phyloP scores from a whole-genome alignment of 2,888 invertebrate genomes.

The Gisinianus flammeolus region DNA sequence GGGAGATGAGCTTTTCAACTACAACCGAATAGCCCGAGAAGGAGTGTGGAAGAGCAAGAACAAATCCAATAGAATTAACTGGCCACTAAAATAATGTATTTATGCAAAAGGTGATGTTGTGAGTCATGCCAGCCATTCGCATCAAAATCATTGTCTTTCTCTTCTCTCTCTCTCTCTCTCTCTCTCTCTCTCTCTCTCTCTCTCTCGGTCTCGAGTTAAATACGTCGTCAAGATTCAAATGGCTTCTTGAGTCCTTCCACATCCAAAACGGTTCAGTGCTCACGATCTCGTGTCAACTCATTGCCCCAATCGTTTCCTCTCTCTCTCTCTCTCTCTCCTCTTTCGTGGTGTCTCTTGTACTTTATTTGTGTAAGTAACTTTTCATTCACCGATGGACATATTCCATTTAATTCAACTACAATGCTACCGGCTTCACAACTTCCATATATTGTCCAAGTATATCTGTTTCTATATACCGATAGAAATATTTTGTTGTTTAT shows the following conservation, averaged over 20 bases:
- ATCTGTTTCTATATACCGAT: too few relatives aligned
- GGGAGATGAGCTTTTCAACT: background rate
- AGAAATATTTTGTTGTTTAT: too few relatives aligned
- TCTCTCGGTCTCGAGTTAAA: slow-evolving; percentile 37
- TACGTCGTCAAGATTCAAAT: slow-evolving; percentile 49
- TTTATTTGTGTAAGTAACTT: too few relatives aligned
- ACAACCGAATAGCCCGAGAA: background rate
- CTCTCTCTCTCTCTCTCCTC: slow-evolving; percentile 11
- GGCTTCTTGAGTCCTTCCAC: slow-evolving; percentile 30
- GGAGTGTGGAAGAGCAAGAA: background rate
- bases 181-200: too few relatives aligned
- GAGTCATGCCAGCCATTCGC: slow-evolving; percentile 38
- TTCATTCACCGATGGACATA: too few relatives aligned
- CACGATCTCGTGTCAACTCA: slow-evolving; percentile 14
- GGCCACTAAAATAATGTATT: slow-evolving; percentile 40
- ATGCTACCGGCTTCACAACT: too few relatives aligned
- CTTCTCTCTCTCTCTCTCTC: too few relatives aligned
- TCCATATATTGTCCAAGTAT: too few relatives aligned
- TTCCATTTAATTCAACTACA: too few relatives aligned
- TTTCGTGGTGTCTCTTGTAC: too few relatives aligned
- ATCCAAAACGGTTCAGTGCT: slow-evolving; percentile 34
- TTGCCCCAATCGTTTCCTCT: slow-evolving; percentile 12
- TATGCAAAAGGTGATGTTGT: slow-evolving; percentile 45
- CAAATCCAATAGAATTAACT: slow-evolving; percentile 28
- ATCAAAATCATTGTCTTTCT: slow-evolving; percentile 43